Evolutionary conservation across 2,888 invertebrate species (phyloP).

Genomic region (Polyploca ridens): DNA sequence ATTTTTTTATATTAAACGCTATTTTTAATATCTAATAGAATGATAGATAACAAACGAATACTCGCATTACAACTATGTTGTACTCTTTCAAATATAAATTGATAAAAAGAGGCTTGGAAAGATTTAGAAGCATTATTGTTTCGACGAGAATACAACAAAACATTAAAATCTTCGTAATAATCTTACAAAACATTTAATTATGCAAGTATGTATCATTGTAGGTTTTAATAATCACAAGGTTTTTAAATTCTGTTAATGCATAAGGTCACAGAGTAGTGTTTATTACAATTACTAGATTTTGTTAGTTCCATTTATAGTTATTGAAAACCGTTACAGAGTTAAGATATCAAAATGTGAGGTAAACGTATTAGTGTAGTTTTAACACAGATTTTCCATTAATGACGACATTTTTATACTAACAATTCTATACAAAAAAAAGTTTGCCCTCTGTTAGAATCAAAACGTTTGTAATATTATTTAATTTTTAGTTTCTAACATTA

Average conservation of each 20-base stretch:
- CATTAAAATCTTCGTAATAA: neutral
- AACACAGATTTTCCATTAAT: slow-evolving; percentile 4
- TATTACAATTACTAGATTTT: neutral
- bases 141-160: neutral
- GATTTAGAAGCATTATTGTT: neutral
- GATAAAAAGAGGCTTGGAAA: neutral
- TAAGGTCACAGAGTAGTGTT: slow-evolving; percentile 1
- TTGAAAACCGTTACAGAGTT: neutral
- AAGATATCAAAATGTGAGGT: neutral
- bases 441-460: slow-evolving; percentile 7
- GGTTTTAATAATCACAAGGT: too few relatives aligned
- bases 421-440: neutral
- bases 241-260: neutral
- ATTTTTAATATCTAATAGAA: neutral
- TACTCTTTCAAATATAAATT: neutral
- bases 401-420: neutral
- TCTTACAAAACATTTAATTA: neutral
- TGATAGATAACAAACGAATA: neutral
- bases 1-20: neutral
- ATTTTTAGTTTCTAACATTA: neutral
- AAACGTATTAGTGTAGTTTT: neutral
- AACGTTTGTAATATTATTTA: neutral
- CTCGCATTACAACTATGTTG: slow-evolving; percentile 6
- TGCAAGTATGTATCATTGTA: neutral
- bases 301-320: slow-evolving; percentile 1